A percentile compares a stretch with the other conserved stretches of the same genome.
These are phyloP conservation scores for Andrena haemorrhoa DNA, from an alignment of 2,888 invertebrate species.

Conservation along the genomic window DNA sequence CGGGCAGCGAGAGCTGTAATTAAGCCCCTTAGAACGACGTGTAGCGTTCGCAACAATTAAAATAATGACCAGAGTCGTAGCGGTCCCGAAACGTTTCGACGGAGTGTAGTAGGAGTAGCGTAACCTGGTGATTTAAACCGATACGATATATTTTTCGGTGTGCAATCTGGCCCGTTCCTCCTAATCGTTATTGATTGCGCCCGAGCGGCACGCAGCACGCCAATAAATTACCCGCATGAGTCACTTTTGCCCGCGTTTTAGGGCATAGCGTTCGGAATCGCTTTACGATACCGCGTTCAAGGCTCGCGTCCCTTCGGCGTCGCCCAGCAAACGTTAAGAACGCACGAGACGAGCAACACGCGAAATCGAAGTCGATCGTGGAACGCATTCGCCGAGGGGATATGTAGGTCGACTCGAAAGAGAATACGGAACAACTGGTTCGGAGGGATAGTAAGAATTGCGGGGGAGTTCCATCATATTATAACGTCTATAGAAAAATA, in stretches of 20 bases:
- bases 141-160: constrained; percentile 58
- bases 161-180: constrained; percentile 53
- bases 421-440: not conserved
- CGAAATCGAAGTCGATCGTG: constrained; percentile 14
- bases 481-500: constrained; percentile 33
- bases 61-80: constrained; percentile 75
- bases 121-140: constrained; percentile 72
- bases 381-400: not conserved
- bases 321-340: constrained; percentile 27
- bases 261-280: not conserved
- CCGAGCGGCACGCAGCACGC: constrained; percentile 64
- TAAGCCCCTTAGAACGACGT: constrained; percentile 72
- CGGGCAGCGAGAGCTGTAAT: constrained; percentile 73
- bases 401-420: not conserved
- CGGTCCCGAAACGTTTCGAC: constrained; percentile 66
- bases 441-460: constrained; percentile 1
- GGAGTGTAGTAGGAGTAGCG: constrained; percentile 63
- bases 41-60: constrained; percentile 77
- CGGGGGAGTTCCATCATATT: not conserved
- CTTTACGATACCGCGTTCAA: constrained; percentile 35
- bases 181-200: constrained; percentile 76
- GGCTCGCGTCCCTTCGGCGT: constrained; percentile 17
- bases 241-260: constrained; percentile 59
- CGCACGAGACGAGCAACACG: constrained; percentile 29
- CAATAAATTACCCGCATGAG: constrained; percentile 72